These are phyloP conservation scores for Strix uralensis DNA, from an alignment of 2,113 vertebrate species.

Conservation along the genomic window DNA sequence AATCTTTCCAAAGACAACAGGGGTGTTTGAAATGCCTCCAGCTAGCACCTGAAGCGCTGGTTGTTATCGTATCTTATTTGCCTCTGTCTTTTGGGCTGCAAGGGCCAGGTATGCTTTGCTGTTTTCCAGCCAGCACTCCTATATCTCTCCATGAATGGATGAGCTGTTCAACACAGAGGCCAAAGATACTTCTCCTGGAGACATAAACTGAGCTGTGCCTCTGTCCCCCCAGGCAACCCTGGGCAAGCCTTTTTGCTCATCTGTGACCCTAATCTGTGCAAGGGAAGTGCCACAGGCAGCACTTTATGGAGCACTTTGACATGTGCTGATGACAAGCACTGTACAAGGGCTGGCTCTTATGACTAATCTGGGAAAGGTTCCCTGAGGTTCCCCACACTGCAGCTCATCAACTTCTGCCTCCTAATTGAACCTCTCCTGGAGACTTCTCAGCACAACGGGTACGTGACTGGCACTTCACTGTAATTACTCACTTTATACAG, in stretches of 20 bases:
- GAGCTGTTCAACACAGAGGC: neutral
- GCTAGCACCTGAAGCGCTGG: neutral
- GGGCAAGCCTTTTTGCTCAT: neutral
- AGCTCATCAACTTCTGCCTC: neutral
- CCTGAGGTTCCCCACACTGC: neutral
- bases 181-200: neutral
- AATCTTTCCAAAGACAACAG: neutral
- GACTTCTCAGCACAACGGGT: neutral
- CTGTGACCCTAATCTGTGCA: neutral
- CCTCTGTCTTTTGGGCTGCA: neutral
- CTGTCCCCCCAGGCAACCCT: neutral
- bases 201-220: neutral
- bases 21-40: neutral
- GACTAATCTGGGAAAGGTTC: neutral
- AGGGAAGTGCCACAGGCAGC: neutral
- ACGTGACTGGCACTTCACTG: neutral
- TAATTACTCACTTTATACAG: neutral
- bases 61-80: neutral
- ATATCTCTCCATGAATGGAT: neutral
- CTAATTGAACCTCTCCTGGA: neutral
- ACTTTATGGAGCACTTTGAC: neutral
- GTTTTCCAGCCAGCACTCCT: neutral
- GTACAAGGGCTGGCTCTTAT: neutral
- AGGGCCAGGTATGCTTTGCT: neutral
- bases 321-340: fast-evolving